Conservation (phyloP, 2,888 invertebrate genomes). For the Trachelus iudaicus region DNA sequence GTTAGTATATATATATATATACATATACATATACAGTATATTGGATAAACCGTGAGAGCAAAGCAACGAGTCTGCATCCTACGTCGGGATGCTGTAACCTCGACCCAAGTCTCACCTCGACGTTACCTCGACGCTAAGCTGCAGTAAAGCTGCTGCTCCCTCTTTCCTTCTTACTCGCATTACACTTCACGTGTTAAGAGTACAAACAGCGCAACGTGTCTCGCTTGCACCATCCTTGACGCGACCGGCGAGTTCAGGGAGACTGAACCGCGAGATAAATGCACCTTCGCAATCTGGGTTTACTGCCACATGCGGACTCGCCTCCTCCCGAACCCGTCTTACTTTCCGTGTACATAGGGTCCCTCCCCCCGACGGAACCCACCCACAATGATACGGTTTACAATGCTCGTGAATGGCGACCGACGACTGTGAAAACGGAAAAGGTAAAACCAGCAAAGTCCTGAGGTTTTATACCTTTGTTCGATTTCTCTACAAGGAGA, state of each 20-base stretch:
- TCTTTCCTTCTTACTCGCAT: not conserved
- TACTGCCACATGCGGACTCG: conserved; percentile 38
- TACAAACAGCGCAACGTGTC: not conserved
- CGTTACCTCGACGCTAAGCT: not conserved
- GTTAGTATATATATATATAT: not conserved
- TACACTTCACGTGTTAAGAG: not conserved
- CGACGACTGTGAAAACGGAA: not conserved
- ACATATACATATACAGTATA: not conserved
- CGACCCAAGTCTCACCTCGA: not conserved
- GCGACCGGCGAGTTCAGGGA: not conserved
- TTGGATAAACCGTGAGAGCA: not conserved
- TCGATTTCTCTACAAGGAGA: not conserved
- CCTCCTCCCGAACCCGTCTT: not conserved
- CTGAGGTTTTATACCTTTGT: not conserved
- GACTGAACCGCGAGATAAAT: conserved; percentile 33
- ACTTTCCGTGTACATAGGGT: conserved; percentile 11
- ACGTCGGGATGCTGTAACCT: conserved; percentile 2
- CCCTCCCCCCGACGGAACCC: too few relatives aligned
- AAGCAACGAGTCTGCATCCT: not conserved
- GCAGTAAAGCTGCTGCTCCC: not conserved
- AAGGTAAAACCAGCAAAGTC: not conserved
- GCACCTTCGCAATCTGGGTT: conserved; percentile 51
- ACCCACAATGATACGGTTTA: not conserved
- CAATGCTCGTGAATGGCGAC: not conserved
- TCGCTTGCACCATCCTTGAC: conserved; percentile 8